These are phyloP conservation scores for Malurus leucopterus DNA, from an alignment of 2,797 vertebrate genomes.

Conservation along the genomic window DNA sequence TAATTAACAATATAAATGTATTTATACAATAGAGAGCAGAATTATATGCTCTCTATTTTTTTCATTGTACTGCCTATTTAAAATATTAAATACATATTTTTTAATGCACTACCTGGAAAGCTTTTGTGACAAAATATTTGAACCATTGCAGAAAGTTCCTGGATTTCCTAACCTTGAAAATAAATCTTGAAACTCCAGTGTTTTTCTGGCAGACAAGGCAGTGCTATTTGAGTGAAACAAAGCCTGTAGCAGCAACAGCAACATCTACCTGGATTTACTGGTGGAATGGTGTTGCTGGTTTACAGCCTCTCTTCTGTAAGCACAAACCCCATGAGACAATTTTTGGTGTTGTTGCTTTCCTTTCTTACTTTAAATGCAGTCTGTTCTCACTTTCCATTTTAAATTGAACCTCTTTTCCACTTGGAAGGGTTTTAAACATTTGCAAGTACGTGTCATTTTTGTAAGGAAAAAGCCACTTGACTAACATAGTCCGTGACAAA, in stretches of 20 bases:
- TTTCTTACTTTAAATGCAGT: neutral
- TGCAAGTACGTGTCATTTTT: neutral
- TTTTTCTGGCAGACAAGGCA: neutral
- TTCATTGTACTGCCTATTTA: neutral
- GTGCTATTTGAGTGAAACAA: neutral
- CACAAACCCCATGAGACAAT: neutral
- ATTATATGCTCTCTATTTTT: neutral
- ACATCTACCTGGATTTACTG: neutral
- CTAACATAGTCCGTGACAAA: neutral
- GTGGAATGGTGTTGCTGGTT: neutral
- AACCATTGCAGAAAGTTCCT: neutral
- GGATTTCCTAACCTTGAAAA: neutral
- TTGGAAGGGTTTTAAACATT: neutral
- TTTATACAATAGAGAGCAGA: no score
- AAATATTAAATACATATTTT: neutral
- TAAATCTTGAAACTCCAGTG: neutral
- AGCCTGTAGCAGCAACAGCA: neutral
- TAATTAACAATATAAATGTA: neutral
- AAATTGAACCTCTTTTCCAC: neutral
- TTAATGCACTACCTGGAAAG: neutral
- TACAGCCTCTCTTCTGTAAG: neutral
- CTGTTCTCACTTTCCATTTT: neutral
- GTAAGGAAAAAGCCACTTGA: neutral
- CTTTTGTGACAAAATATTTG: neutral
- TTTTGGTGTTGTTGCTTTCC: neutral